Conservation (phyloP, 2,888 invertebrate genomes). For the Leptinotarsa juncta region DNA sequence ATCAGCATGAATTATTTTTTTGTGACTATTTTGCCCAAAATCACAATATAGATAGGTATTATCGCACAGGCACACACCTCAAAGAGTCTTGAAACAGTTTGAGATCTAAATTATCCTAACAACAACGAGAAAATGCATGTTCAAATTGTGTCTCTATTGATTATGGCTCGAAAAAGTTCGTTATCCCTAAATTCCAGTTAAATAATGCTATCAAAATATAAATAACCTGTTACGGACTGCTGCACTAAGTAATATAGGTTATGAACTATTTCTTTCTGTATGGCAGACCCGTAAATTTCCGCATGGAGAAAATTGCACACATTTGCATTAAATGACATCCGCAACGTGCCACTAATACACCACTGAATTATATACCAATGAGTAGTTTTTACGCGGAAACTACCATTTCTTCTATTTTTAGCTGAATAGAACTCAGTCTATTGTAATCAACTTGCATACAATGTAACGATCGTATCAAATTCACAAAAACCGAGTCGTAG, state of each 20-base stretch:
- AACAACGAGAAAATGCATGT: no score
- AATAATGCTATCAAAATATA: neutral
- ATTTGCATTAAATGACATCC: slow-evolving; percentile 1
- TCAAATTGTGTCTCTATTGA: no score
- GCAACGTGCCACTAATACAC: slow-evolving; percentile 4
- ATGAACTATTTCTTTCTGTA: neutral
- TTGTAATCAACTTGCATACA: neutral
- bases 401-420: neutral
- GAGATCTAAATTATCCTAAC: no score
- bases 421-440: neutral
- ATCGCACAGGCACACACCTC: no score
- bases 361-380: neutral
- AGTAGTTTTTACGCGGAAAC: neutral
- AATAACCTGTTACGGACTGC: neutral
- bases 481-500: neutral
- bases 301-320: slow-evolving; percentile 6
- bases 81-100: no score
- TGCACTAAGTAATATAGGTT: neutral
- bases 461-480: neutral
- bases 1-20: no score
- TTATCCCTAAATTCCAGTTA: no score
- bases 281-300: neutral
- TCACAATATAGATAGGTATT: no score
- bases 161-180: no score
- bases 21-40: no score